These are phyloP conservation scores for Microplitis manilae DNA, from an alignment of 2,888 invertebrate genomes.

Conservation along the genomic window DNA sequence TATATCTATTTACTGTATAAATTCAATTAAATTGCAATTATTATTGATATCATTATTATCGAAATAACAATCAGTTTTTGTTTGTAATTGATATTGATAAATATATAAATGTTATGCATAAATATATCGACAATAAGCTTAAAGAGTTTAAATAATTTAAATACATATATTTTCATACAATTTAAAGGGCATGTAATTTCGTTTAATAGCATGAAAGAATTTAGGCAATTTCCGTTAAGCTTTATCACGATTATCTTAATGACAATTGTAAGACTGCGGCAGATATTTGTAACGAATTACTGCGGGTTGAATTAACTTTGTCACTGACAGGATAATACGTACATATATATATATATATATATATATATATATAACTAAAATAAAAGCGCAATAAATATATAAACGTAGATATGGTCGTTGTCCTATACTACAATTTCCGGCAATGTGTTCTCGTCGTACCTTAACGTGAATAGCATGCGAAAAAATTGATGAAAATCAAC, in stretches of 20 bases:
- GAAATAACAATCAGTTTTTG: neutral
- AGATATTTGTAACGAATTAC: neutral
- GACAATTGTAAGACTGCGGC: neutral
- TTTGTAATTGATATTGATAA: neutral
- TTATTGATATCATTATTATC: neutral
- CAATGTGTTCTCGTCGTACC: conserved; percentile 7
- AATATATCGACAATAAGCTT: too few relatives aligned
- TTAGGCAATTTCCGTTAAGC: neutral
- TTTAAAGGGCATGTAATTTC: neutral
- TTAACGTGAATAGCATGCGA: conserved; percentile 36
- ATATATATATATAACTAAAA: neutral
- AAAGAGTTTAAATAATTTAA: too few relatives aligned
- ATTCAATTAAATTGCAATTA: neutral
- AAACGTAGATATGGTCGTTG: conserved; percentile 32
- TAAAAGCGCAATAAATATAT: conserved; percentile 1
- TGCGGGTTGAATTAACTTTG: neutral
- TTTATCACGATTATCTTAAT: neutral
- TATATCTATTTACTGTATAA: neutral
- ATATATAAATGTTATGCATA: too few relatives aligned
- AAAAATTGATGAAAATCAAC: conserved; percentile 22
- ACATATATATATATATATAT: neutral
- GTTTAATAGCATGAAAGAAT: neutral
- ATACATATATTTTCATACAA: neutral
- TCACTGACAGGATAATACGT: neutral
- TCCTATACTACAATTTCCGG: conserved; percentile 32